Evolutionary conservation across 2,888 invertebrate species (phyloP).

Genomic region (Colostygia pectinataria): DNA sequence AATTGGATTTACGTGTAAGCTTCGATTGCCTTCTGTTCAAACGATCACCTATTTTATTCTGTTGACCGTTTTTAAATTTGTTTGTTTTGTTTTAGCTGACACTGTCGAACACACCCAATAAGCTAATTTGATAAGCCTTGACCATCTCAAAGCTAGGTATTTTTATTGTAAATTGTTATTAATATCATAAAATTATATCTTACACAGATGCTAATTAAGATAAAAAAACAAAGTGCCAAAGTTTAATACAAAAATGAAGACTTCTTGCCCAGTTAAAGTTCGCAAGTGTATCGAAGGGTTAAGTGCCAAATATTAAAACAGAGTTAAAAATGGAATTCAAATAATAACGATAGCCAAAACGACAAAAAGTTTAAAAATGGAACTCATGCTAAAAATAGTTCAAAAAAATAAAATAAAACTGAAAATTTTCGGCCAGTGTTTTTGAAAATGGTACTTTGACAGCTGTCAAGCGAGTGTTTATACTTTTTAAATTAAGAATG

Average conservation of each 20-base stretch:
- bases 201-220: neutral
- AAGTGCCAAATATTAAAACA: neutral
- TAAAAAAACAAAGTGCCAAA: neutral
- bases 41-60: conserved; percentile 1
- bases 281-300: neutral
- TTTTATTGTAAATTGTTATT: neutral
- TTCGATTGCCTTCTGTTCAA: conserved; percentile 21
- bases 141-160: neutral
- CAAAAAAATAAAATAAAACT: neutral
- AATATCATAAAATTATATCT: neutral
- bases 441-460: conserved; percentile 29
- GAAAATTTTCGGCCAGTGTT: neutral
- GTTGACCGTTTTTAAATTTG: too few species aligned
- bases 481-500: conserved; percentile 36
- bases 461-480: conserved; percentile 9
- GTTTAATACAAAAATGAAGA: neutral
- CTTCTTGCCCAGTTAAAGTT: neutral
- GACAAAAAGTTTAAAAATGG: neutral
- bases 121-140: conserved; percentile 1
- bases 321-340: neutral
- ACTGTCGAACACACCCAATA: conserved; percentile 2
- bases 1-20: conserved; percentile 36
- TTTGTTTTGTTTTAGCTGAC: conserved; percentile 6
- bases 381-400: neutral
- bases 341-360: neutral